Conservation (phyloP, 2,113 vertebrate species). For the Melanocharis versteri region DNA sequence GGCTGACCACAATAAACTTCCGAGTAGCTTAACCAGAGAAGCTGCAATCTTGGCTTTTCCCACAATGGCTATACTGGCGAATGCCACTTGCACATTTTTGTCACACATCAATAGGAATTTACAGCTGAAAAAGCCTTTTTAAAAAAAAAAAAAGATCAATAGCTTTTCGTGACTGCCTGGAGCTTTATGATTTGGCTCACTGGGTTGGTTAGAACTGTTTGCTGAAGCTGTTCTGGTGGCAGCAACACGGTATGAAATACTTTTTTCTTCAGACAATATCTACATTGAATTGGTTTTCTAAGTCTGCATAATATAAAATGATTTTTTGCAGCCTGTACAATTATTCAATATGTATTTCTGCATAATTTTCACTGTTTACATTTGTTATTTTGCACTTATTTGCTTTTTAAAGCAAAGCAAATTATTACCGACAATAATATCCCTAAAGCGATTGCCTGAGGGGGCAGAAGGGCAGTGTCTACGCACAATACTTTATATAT, state of each 20-base stretch:
- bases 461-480: background rate
- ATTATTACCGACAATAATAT: background rate
- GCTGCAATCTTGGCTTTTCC: constrained; percentile 14
- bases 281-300: background rate
- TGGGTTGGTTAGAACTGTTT: constrained; percentile 50
- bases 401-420: background rate
- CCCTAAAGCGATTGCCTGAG: background rate
- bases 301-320: background rate
- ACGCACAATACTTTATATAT: background rate
- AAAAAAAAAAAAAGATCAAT: constrained; percentile 25
- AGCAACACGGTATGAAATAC: constrained; percentile 9
- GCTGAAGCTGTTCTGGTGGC: constrained; percentile 41
- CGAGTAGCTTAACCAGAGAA: background rate
- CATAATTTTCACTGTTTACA: background rate
- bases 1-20: constrained; percentile 15
- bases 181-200: constrained; percentile 67
- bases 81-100: constrained; percentile 47
- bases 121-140: constrained; percentile 25
- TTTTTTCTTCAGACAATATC: background rate
- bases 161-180: constrained; percentile 50
- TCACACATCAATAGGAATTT: constrained; percentile 66
- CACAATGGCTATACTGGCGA: background rate
- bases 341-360: background rate
- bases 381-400: background rate
- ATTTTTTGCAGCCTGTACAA: background rate